Percentiles rank a stretch among this genome's conserved stretches.
These are phyloP conservation scores for Mionectes olivaceus DNA, from an alignment of 2,797 vertebrate species.

Conservation along the genomic window DNA sequence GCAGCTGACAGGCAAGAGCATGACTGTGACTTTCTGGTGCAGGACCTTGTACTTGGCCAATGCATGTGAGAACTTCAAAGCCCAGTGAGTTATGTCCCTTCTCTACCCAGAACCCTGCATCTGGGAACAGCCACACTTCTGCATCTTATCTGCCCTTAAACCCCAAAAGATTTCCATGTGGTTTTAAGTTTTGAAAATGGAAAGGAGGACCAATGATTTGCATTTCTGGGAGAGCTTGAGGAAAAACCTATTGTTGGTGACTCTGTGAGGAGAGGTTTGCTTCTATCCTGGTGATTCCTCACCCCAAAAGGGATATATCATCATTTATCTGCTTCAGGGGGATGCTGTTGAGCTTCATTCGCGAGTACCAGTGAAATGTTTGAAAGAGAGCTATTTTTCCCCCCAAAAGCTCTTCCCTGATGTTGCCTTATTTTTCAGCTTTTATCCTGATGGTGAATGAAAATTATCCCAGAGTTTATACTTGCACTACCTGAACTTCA, in stretches of 20 bases:
- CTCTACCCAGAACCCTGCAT: not conserved
- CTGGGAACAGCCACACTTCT: not conserved
- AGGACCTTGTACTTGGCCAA: fast-evolving
- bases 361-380: not conserved
- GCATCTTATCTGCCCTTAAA: not conserved
- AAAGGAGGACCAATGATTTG: not conserved
- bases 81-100: not conserved
- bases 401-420: not conserved
- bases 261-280: not conserved
- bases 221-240: not conserved
- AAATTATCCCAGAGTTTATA: not conserved
- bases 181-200: not conserved
- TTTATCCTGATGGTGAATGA: not conserved
- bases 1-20: not conserved
- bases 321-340: not conserved
- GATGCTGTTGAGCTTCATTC: not conserved
- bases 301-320: not conserved
- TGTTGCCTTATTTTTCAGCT: not conserved
- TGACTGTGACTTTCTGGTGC: not conserved
- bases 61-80: not conserved
- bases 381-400: not conserved
- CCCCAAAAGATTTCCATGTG: not conserved
- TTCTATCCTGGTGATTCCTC: not conserved
- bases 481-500: not conserved
- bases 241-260: not conserved